Percentiles rank a stretch among this genome's conserved stretches.
phyloP scores from a whole-genome alignment of 2,113 vertebrate species.

The Pterocles burchelli region DNA sequence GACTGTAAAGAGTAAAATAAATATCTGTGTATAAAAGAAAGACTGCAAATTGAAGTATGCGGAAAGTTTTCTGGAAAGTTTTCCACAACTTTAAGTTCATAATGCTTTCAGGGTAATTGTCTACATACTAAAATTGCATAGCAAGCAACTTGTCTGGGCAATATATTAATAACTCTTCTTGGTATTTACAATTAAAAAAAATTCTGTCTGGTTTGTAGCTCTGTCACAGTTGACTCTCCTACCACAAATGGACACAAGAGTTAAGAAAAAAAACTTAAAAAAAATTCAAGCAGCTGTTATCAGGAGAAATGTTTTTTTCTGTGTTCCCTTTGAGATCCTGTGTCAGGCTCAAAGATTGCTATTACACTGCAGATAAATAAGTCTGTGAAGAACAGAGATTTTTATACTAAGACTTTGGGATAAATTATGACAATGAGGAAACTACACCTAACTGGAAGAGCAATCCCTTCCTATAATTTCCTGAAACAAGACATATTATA shows the following conservation, averaged over 20 bases:
- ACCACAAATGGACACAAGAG: accelerated
- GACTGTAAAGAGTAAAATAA: neutral
- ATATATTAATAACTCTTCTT: neutral
- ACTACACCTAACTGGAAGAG: neutral
- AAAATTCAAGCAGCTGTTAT: neutral
- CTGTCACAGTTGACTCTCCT: neutral
- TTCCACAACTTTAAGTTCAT: neutral
- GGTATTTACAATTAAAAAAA: neutral
- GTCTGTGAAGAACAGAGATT: neutral
- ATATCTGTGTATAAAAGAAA: neutral
- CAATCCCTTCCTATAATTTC: neutral
- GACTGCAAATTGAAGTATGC: neutral
- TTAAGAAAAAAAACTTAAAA: neutral
- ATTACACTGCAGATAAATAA: neutral
- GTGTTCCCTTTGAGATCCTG: neutral
- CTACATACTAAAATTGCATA: neutral
- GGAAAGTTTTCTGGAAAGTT: neutral
- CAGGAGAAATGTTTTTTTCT: neutral
- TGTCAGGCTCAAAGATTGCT: neutral
- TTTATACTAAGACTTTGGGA: neutral
- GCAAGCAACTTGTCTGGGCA: neutral
- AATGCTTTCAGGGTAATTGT: neutral
- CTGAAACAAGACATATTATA: neutral
- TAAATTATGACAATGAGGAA: neutral
- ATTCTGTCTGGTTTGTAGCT: neutral